Base-by-base conservation (phyloP, 2,113 vertebrate genomes). In the Gopherus flavomarginatus region DNA sequence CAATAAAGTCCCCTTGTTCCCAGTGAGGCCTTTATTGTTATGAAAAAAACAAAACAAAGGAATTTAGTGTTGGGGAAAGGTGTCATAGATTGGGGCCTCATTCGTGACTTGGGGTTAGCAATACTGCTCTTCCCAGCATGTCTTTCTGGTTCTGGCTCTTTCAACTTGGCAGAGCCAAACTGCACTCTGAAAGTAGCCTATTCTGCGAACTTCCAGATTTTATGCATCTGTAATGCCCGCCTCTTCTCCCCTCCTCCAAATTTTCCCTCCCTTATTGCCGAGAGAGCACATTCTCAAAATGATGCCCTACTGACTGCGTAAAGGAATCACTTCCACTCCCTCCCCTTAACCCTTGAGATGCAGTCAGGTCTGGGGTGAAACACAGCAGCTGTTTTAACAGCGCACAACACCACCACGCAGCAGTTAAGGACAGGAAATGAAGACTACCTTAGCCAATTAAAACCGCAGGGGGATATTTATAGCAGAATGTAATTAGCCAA, bases 391-490 rank as follows among this genome's bases (percentile, higher is more conserved):
- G 77, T 17, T 72, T 44, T 38, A 79, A 53, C 4, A 81, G 88
- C 4, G 0, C 0, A 14, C 93, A 95, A 85, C 78, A 49, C 54
- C 92, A 81, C 94, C 81, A 57, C 87, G 87, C 96, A 94, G 95
- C 94, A 93, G 96, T 87, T 94, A 77, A 11, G 90, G 90, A 11
- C 91, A 97, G 97, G 97, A 97, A 97, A 97, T 97, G 89, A 97
- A 97, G 95, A 96, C 93, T 96, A 96, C 93, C 87, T 81, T 90
- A 83, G 81, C 95, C 96, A 96, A 97, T 97, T 97, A 97, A 97
- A 97, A 88, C 97, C 90, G 94, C 94, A 96, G 97, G 96, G 97
- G 94, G 90, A 95, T 95, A 96, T 97, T 97, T 97, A 96, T 78
- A 94, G 93, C 93, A 94, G 95, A 96, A 93, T 0, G 26, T 92